These are phyloP conservation scores for Erebia ligea DNA, from an alignment of 2,888 invertebrate genomes.

Conservation along the genomic window DNA sequence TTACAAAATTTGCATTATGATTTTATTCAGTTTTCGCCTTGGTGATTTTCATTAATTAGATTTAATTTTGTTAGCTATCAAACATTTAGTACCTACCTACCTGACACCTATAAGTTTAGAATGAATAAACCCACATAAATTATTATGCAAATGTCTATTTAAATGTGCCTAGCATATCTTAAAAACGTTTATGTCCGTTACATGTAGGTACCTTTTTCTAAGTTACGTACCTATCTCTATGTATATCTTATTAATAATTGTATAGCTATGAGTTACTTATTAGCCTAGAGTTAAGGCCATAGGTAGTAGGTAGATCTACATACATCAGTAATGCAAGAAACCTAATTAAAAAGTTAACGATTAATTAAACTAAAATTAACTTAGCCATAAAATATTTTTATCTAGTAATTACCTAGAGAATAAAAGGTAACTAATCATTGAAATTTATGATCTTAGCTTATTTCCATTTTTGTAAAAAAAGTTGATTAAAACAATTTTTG, in stretches of 20 bases:
- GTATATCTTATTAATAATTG: too few species aligned
- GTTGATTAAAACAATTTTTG: neutral
- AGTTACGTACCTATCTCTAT: too few species aligned
- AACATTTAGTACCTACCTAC: too few species aligned
- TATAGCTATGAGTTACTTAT: too few species aligned
- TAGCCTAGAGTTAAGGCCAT: neutral
- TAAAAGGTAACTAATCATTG: too few species aligned
- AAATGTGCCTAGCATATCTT: neutral
- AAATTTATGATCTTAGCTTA: too few species aligned
- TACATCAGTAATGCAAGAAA: neutral
- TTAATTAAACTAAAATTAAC: neutral
- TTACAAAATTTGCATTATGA: slow-evolving; percentile 13
- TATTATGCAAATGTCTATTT: slow-evolving; percentile 2
- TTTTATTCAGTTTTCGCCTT: slow-evolving; percentile 6
- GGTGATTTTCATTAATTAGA: slow-evolving; percentile 10
- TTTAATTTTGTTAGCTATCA: neutral
- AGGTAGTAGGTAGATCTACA: neutral
- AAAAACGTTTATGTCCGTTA: neutral
- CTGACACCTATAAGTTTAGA: neutral
- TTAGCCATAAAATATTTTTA: neutral
- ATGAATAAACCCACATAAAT: neutral
- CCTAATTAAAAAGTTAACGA: neutral
- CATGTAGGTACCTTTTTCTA: neutral
- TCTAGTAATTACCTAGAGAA: neutral
- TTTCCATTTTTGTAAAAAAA: too few species aligned